Percentiles rank a stretch among this genome's conserved stretches.
These are phyloP conservation scores for Apotomis betuletana DNA, from an alignment of 2,888 invertebrate genomes.

Conservation along the genomic window DNA sequence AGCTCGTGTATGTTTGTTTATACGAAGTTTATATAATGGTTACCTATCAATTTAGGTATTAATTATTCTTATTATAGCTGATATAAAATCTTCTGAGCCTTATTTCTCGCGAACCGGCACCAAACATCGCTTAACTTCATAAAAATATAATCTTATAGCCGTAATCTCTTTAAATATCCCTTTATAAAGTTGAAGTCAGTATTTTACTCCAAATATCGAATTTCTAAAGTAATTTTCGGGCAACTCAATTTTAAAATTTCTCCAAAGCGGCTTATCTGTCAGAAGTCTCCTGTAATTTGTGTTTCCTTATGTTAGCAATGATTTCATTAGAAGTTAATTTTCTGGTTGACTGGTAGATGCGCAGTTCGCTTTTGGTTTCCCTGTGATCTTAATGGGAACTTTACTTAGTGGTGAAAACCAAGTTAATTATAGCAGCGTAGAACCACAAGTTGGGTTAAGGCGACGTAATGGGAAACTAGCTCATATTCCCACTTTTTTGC, in stretches of 20 bases:
- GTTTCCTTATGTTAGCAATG: not conserved
- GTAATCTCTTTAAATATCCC: not conserved
- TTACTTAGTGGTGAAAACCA: not conserved
- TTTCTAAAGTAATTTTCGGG: not conserved
- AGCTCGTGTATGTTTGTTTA: too few species aligned
- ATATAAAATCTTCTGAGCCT: too few species aligned
- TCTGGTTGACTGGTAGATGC: not conserved
- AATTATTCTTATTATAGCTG: too few species aligned
- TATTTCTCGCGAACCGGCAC: too few species aligned
- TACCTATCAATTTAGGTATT: too few species aligned
- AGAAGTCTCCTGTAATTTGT: constrained; percentile 1
- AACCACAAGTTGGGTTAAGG: too few species aligned
- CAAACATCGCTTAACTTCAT: too few species aligned
- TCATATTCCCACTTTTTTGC: too few species aligned
- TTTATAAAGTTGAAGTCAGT: not conserved
- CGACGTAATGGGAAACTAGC: too few species aligned
- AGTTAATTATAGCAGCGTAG: constrained; percentile 7
- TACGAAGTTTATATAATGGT: too few species aligned
- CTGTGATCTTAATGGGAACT: constrained; percentile 28
- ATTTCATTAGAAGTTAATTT: constrained; percentile 24
- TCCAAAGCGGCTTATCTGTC: not conserved
- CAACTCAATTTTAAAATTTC: constrained; percentile 1
- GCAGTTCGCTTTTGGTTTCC: constrained; percentile 13
- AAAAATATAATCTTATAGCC: too few species aligned
- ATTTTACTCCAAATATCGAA: not conserved